Percentiles rank a stretch among this genome's conserved stretches.
phyloP scores from a whole-genome alignment of 2,888 invertebrate species.

The Dorcus hopei region DNA sequence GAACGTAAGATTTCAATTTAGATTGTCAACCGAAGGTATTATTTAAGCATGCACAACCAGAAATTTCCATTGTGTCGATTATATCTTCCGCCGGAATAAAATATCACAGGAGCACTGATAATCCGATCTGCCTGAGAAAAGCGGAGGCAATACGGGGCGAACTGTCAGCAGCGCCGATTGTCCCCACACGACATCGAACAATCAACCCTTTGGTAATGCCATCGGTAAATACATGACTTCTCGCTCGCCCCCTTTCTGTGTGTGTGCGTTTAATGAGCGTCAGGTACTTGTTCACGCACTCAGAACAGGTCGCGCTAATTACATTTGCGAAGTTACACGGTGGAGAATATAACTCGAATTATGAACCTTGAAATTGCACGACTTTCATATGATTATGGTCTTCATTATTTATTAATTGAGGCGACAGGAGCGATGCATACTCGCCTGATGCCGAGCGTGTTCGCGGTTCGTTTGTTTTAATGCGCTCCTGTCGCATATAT shows the following conservation, averaged over 20 bases:
- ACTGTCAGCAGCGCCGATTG: slow-evolving; percentile 28
- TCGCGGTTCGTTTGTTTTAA: background rate
- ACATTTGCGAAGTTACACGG: slow-evolving; percentile 18
- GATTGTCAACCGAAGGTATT: too few relatives aligned
- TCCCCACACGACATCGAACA: slow-evolving; percentile 5
- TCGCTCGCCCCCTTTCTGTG: background rate
- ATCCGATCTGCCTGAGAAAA: slow-evolving; percentile 36
- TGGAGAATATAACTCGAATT: slow-evolving; percentile 14
- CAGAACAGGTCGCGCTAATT: slow-evolving; percentile 20
- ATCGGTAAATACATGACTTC: background rate
- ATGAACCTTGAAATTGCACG: slow-evolving; percentile 17
- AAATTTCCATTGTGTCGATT: too few relatives aligned
- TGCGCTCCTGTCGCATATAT: background rate
- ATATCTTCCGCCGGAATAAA: background rate
- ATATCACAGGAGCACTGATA: slow-evolving; percentile 34
- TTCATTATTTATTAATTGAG: slow-evolving; percentile 16
- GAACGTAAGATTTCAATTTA: too few relatives aligned
- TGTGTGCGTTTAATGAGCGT: slow-evolving; percentile 9
- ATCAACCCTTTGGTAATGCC: too few relatives aligned
- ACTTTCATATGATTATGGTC: slow-evolving; percentile 13
- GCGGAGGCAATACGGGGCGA: slow-evolving; percentile 36
- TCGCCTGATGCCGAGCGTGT: background rate
- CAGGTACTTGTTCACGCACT: slow-evolving; percentile 14
- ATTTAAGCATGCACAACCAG: too few relatives aligned
- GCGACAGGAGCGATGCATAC: background rate